phyloP scores from a whole-genome alignment of 1,140 invertebrate genomes.

The Agrypnia vestita region DNA sequence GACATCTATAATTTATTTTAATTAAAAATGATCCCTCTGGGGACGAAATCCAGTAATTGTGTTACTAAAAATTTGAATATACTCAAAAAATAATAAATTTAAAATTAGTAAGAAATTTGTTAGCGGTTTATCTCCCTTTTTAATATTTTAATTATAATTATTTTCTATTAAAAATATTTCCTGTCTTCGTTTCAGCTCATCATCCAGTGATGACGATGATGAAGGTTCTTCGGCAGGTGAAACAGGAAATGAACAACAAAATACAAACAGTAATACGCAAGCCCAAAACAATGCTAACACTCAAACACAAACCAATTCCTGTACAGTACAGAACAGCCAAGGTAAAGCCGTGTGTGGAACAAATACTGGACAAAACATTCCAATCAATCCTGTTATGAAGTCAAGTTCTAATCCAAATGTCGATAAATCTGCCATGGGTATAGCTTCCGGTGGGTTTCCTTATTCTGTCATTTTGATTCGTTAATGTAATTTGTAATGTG shows the following conservation, averaged over 20 bases:
- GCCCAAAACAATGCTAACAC: conserved; percentile 56
- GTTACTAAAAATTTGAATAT: too few relatives aligned
- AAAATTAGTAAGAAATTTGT: too few relatives aligned
- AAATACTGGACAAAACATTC: conserved; percentile 63
- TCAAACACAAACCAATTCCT: conserved; percentile 62
- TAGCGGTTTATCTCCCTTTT: too few relatives aligned
- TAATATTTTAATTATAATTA: too few relatives aligned
- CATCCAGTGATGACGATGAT: conserved; percentile 79
- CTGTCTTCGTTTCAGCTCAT: conserved; percentile 69
- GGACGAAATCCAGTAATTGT: too few relatives aligned
- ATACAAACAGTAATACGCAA: conserved; percentile 27
- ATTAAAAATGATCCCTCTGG: too few relatives aligned
- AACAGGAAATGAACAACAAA: conserved; percentile 64
- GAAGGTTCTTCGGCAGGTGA: conserved; percentile 73
- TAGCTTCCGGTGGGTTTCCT: conserved; percentile 65
- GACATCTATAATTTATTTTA: too few relatives aligned
- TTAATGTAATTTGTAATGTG: too few relatives aligned
- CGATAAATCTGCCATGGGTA: conserved; percentile 71
- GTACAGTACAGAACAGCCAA: conserved; percentile 68
- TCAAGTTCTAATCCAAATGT: conserved; percentile 71
- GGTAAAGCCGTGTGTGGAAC: conserved; percentile 66
- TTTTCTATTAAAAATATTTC: too few relatives aligned
- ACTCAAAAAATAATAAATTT: too few relatives aligned
- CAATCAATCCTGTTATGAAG: conserved; percentile 71
- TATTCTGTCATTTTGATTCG: too few relatives aligned